Evolutionary conservation across 2,888 invertebrate species (phyloP).

Genomic region (Drosophila meridionalis): DNA sequence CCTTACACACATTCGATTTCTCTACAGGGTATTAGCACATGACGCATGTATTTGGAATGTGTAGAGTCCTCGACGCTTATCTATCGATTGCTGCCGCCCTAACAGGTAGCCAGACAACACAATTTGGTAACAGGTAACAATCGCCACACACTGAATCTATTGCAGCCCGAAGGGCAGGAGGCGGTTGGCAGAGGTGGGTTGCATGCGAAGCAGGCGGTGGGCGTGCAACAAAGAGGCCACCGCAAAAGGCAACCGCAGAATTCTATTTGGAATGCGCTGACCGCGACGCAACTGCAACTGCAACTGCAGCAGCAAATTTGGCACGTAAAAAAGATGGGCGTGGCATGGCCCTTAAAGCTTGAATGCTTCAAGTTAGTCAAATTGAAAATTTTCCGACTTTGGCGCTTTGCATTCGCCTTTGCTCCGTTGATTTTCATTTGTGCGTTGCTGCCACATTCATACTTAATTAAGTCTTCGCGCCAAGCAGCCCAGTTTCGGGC

Average conservation of each 20-base stretch:
- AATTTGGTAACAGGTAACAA: constrained; percentile 34
- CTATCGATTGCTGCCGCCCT: constrained; percentile 18
- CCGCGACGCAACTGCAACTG: constrained; percentile 13
- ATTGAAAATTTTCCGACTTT: constrained; percentile 20
- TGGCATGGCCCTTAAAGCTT: constrained; percentile 13
- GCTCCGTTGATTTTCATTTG: constrained; percentile 19
- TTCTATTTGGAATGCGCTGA: constrained; percentile 59
- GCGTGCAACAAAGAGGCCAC: constrained; percentile 41
- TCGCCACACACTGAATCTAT: background rate
- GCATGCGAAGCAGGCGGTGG: background rate
- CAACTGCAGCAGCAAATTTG: constrained; percentile 15
- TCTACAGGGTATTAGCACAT: constrained; percentile 16
- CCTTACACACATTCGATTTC: fast-evolving
- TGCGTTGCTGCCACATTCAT: constrained; percentile 33
- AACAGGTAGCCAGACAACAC: constrained; percentile 18
- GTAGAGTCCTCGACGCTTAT: constrained; percentile 20
- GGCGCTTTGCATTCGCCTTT: background rate
- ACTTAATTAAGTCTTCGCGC: constrained; percentile 73
- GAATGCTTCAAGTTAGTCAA: constrained; percentile 13
- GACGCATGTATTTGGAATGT: constrained; percentile 53
- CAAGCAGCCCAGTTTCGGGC: constrained; percentile 23
- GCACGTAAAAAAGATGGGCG: background rate
- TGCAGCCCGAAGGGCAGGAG: background rate
- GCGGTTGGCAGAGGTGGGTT: background rate
- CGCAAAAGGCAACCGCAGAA: constrained; percentile 68